Evolutionary conservation across 2,888 invertebrate species (phyloP).

Genomic region (Sicus ferrugineus): DNA sequence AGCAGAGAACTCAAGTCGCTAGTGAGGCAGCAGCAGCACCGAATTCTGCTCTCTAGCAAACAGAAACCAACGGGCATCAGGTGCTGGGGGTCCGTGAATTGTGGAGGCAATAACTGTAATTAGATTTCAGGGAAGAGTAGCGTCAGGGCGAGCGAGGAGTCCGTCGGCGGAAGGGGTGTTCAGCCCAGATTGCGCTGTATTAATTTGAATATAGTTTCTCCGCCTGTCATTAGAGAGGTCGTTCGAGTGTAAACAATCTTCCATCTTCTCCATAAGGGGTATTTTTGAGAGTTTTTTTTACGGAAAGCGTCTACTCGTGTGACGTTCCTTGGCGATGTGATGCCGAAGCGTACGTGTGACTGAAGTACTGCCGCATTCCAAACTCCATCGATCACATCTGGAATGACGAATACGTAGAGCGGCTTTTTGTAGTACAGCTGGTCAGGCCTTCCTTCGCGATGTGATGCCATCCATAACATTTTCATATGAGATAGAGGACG

Average conservation of each 20-base stretch:
- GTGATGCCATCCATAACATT: no score
- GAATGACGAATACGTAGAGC: no score
- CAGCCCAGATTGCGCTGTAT: no score
- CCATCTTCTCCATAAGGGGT: constrained; percentile 4
- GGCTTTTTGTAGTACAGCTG: no score
- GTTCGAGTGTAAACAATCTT: not conserved
- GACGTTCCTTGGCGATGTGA: not conserved
- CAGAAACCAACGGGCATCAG: constrained; percentile 42
- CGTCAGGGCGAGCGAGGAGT: not conserved
- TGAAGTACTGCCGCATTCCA: not conserved
- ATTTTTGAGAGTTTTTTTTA: not conserved
- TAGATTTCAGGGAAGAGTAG: constrained; percentile 43
- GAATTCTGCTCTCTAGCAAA: not conserved
- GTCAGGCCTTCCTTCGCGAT: no score
- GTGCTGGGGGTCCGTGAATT: constrained; percentile 53
- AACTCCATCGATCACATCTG: not conserved
- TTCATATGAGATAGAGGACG: no score
- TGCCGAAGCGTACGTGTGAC: not conserved
- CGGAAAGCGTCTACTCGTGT: not conserved
- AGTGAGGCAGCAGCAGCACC: not conserved
- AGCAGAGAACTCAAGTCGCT: not conserved
- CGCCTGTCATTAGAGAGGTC: not conserved
- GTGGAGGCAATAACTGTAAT: constrained; percentile 45
- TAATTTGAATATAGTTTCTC: not conserved
- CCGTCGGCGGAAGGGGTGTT: not conserved